Evolutionary conservation across 1,140 invertebrate genomes (phyloP).

Genomic region (Hyphantria cunea): DNA sequence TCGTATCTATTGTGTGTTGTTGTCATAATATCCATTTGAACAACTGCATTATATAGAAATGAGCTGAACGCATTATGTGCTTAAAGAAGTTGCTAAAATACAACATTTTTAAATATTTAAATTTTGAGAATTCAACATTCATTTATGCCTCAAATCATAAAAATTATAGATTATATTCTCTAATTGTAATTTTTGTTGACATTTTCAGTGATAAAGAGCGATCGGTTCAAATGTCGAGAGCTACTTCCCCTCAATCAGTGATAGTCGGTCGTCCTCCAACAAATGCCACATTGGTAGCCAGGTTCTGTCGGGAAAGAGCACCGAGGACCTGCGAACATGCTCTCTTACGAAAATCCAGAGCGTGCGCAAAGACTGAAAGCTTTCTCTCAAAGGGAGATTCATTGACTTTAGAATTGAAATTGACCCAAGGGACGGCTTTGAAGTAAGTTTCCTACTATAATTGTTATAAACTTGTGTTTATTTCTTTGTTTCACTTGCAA

Average conservation of each 20-base stretch:
- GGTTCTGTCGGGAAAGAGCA: constrained; percentile 89
- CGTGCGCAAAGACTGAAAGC: constrained; percentile 91
- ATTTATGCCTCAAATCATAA: too few species aligned
- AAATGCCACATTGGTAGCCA: constrained; percentile 88
- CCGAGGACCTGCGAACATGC: constrained; percentile 90
- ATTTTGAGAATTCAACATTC: too few species aligned
- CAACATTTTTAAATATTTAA: too few species aligned
- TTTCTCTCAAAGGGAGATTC: constrained; percentile 91
- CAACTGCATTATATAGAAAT: too few species aligned
- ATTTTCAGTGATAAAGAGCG: constrained; percentile 73
- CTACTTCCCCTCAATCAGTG: constrained; percentile 74
- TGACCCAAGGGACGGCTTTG: constrained; percentile 91
- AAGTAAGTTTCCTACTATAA: constrained; percentile 80
- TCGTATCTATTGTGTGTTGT: too few species aligned
- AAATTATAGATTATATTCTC: too few species aligned
- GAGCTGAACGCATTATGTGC: too few species aligned
- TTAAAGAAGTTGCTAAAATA: too few species aligned
- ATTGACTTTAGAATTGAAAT: constrained; percentile 89
- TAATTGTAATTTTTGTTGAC: too few species aligned
- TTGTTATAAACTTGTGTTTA: neutral
- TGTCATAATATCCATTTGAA: too few species aligned
- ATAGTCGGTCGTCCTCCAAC: constrained; percentile 81
- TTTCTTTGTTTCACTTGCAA: too few species aligned
- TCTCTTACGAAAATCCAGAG: constrained; percentile 83
- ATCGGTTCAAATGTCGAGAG: constrained; percentile 73